Evolutionary conservation across 1,140 invertebrate genomes (phyloP).

Genomic region (Pararge aegeria): DNA sequence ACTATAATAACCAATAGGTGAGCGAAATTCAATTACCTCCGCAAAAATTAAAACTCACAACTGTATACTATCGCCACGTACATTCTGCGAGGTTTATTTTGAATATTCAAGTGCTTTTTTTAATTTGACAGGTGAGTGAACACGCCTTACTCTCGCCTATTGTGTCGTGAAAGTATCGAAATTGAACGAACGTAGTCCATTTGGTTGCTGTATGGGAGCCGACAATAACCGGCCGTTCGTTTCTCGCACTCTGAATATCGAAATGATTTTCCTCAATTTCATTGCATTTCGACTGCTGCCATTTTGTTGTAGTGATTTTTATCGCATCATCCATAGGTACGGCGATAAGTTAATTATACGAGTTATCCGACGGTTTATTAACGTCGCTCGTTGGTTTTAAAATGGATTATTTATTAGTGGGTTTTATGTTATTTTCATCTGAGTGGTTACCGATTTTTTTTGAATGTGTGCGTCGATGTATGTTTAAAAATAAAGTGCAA

Average conservation of each 20-base stretch:
- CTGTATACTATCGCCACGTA: conserved; percentile 29
- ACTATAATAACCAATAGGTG: conserved; percentile 19
- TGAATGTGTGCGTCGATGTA: too few species aligned
- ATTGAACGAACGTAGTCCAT: conserved; percentile 72
- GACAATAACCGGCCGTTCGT: conserved; percentile 64
- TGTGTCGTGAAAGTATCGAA: conserved; percentile 77
- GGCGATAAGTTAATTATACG: conserved; percentile 58
- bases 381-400: conserved; percentile 27
- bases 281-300: conserved; percentile 55
- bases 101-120: conserved; percentile 72
- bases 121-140: conserved; percentile 76
- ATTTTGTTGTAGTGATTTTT: conserved; percentile 52
- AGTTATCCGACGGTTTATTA: conserved; percentile 48
- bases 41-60: conserved; percentile 37
- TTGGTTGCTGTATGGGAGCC: conserved; percentile 60
- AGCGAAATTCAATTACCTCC: conserved; percentile 39
- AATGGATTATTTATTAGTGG: conserved; percentile 22
- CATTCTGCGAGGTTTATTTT: conserved; percentile 65
- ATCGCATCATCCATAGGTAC: conserved; percentile 34
- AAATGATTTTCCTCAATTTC: conserved; percentile 70
- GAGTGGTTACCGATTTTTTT: neutral
- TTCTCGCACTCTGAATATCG: conserved; percentile 65
- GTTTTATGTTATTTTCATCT: conserved; percentile 6
- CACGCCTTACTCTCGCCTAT: conserved; percentile 72
- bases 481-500: too few species aligned